A percentile compares a stretch with the other conserved stretches of the same genome.
phyloP scores from a whole-genome alignment of 2,797 vertebrate species.

The Pipistrellus kuhlii region DNA sequence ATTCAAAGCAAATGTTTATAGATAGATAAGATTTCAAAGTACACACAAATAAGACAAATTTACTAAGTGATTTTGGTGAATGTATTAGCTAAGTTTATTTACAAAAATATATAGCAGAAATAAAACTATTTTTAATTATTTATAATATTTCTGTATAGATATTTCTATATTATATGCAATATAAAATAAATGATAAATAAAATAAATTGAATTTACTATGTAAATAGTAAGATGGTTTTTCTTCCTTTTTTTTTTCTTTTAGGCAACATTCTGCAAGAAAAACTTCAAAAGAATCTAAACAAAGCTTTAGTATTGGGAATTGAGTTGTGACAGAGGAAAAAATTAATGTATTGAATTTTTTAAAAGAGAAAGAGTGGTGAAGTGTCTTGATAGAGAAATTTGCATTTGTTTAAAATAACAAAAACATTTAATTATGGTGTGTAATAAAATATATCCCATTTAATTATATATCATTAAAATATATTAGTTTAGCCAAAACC shows the following conservation, averaged over 20 bases:
- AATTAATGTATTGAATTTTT: not conserved
- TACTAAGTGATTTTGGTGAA: not conserved
- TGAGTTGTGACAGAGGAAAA: not conserved
- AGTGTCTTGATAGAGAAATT: not conserved
- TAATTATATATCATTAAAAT: not conserved
- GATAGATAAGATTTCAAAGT: not conserved
- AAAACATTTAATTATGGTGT: not conserved
- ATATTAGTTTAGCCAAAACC: not conserved
- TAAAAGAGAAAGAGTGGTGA: not conserved
- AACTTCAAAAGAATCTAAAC: not conserved
- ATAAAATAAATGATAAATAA: constrained; percentile 21
- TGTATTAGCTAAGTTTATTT: not conserved
- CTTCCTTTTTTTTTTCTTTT: not conserved
- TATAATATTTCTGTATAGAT: not conserved
- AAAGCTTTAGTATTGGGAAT: not conserved
- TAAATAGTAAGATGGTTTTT: not conserved
- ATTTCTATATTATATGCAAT: not conserved
- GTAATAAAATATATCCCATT: not conserved
- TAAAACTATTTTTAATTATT: not conserved
- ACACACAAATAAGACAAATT: constrained; percentile 5
- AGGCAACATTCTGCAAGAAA: not conserved
- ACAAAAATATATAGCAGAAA: not conserved
- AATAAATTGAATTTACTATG: not conserved
- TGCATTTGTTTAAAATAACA: not conserved
- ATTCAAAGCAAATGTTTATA: not conserved